Base-by-base conservation (phyloP, 2,113 vertebrate species). In the Tapirus terrestris region DNA sequence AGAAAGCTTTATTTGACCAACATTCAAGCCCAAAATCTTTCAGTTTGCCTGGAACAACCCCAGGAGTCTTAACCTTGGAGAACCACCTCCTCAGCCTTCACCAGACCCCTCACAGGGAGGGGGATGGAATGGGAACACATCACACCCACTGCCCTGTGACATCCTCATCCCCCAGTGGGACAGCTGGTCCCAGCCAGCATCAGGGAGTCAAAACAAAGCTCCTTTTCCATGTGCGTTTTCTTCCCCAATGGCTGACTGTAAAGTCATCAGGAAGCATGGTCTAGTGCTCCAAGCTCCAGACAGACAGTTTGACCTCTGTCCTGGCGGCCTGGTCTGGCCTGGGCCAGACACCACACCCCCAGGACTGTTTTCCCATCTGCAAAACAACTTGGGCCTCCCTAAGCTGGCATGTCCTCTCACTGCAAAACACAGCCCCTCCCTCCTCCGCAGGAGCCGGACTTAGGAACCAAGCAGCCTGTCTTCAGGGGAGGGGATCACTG, bases 261-360 rank as follows among this genome's bases (percentile, higher is more conserved):
- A 85, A 83, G 77, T 96, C 77, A 51, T 56, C 96, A 91, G 94
- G 89, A 96, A 93, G 68, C 86, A 89, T 18, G 73, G 91, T 94
- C 93, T 95, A 89, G 67, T 91, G 82, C 82, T 70, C 58, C 91
- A 60, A 70, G 83, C 79, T 72, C 86, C 89, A 96, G 92, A 89
- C 95, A 94, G 80, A 77, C 45, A 0, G 76, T 86, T 48, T 86
- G 91, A 95, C 97, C 97, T 96, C 97, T 96, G 95, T 89, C 91
- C 95, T 70, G 36, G 56, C 14, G 18, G 72, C 83, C 94, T 89
- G 76, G 61, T 58, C 90, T 27, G 21, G 70, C 92, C 81, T 25
- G 65, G 86, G 33, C 93, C 86, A 95, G 96, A 94, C 95, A 58
- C 61, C 3, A 0, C 21, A n/a, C 53, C 73, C 53, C 84, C 63